Conservation (phyloP, 2,888 invertebrate species). For the Vesta saturnalis region DNA sequence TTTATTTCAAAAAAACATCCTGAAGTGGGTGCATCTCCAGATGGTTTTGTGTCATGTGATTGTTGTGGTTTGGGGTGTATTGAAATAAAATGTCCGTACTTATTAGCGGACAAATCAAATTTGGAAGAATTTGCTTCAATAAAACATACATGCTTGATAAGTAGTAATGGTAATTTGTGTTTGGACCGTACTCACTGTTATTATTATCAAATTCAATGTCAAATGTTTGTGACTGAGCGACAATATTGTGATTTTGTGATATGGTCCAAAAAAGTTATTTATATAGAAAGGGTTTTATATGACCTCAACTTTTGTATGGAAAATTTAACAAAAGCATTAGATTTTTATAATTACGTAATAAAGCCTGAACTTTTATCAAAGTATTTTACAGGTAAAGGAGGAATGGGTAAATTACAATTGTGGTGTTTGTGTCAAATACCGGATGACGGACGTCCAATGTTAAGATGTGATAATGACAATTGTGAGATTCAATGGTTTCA, state of each 20-base stretch:
- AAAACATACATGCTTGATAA: constrained; percentile 1
- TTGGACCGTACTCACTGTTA: constrained; percentile 1
- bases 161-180: not conserved
- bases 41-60: constrained; percentile 11
- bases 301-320: not conserved
- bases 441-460: constrained; percentile 8
- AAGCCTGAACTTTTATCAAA: constrained; percentile 6
- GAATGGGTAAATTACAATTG: constrained; percentile 1
- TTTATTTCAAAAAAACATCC: not conserved
- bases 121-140: constrained; percentile 2
- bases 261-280: not conserved
- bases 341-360: not conserved
- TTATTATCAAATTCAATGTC: constrained; percentile 15
- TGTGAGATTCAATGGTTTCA: constrained; percentile 11
- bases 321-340: constrained; percentile 1
- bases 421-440: constrained; percentile 4
- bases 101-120: not conserved
- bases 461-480: not conserved
- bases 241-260: constrained; percentile 15
- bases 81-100: constrained; percentile 7
- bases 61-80: constrained; percentile 15
- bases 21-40: constrained; percentile 13
- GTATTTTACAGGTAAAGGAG: constrained; percentile 12
- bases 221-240: not conserved
- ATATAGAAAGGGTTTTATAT: not conserved